These are phyloP conservation scores for Silurus meridionalis DNA, from an alignment of 2,113 vertebrate genomes.

Conservation along the genomic window DNA sequence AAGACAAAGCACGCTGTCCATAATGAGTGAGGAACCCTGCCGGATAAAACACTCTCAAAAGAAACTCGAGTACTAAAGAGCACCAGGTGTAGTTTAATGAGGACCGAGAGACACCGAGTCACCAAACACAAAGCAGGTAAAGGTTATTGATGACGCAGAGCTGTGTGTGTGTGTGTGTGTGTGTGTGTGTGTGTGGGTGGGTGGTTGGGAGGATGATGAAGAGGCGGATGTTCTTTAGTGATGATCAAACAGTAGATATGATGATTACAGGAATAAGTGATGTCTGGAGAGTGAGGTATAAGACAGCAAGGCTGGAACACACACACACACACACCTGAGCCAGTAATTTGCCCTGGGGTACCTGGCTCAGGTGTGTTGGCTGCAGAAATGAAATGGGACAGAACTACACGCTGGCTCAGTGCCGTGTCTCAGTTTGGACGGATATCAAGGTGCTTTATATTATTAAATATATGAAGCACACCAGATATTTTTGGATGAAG, in stretches of 20 bases:
- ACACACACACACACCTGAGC: conserved; percentile 4
- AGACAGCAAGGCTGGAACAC: background rate
- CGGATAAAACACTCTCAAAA: background rate
- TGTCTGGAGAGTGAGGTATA: background rate
- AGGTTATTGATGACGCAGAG: conserved; percentile 50
- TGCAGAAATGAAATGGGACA: background rate
- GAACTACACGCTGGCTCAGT: background rate
- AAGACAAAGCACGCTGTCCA: background rate
- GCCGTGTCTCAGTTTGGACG: background rate
- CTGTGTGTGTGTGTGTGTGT: background rate
- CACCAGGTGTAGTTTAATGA: conserved; percentile 13
- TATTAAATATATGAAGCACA: background rate
- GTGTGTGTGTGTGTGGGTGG: background rate
- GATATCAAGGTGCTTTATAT: background rate
- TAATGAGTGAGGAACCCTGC: background rate
- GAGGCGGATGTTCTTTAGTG: background rate
- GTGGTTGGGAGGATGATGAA: background rate
- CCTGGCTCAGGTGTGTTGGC: conserved; percentile 12
- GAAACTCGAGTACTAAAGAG: conserved; percentile 1
- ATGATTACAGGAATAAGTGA: conserved; percentile 14
- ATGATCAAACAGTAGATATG: conserved; percentile 1
- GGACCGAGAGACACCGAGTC: conserved; percentile 4
- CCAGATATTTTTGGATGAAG: background rate
- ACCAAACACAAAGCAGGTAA: conserved; percentile 48
- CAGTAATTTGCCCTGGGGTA: background rate